phyloP scores from a whole-genome alignment of 2,797 vertebrate species.

The Urocyon cinereoargenteus region DNA sequence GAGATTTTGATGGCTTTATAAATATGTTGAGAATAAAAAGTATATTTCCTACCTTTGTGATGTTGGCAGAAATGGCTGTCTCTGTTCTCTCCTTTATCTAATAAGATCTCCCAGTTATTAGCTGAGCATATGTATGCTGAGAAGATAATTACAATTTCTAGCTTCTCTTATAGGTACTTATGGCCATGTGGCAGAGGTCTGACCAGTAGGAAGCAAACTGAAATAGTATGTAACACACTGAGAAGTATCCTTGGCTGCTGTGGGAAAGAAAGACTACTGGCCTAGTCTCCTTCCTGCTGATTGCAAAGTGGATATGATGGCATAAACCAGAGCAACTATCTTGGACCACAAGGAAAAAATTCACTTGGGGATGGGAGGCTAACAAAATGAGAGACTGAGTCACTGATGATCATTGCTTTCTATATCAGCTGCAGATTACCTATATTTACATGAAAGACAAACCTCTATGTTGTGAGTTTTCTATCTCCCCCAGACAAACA shows the following conservation, averaged over 20 bases:
- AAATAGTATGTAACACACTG: neutral
- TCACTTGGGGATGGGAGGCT: neutral
- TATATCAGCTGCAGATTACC: neutral
- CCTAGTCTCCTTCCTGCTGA: constrained; percentile 31
- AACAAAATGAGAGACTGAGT: constrained; percentile 17
- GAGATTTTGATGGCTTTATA: neutral
- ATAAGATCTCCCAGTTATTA: neutral
- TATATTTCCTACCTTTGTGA: constrained; percentile 37
- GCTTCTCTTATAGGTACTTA: neutral
- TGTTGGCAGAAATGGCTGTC: constrained; percentile 45
- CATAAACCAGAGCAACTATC: neutral
- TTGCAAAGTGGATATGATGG: neutral
- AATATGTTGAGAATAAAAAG: constrained; percentile 8
- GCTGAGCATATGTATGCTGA: neutral
- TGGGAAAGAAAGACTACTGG: neutral
- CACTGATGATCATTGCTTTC: neutral
- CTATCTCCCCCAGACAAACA: constrained; percentile 54
- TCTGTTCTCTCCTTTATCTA: constrained; percentile 10
- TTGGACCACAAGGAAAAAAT: constrained; percentile 48
- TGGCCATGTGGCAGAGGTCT: neutral
- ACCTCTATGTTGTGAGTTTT: constrained; percentile 39
- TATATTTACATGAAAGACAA: constrained; percentile 51
- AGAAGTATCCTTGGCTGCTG: neutral
- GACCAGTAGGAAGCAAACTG: neutral
- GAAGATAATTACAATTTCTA: constrained; percentile 30